A percentile compares a stretch with the other conserved stretches of the same genome.
Conservation (phyloP, 2,113 vertebrate genomes). For the Cyanocitta stelleri region DNA sequence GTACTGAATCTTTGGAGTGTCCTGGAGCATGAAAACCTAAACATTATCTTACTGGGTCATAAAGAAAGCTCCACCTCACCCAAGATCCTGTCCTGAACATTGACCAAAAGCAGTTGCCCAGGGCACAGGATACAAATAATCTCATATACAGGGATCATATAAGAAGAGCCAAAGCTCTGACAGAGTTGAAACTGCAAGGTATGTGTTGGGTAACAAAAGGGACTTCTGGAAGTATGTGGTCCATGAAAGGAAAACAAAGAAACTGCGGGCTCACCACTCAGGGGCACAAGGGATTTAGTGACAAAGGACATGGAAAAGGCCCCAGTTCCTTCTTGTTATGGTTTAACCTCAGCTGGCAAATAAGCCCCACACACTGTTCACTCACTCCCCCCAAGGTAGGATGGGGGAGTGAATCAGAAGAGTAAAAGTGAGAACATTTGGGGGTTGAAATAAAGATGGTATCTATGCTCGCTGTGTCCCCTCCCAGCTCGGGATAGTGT, state of each 20-base stretch:
- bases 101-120: not conserved
- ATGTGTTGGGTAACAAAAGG: not conserved
- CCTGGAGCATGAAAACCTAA: not conserved
- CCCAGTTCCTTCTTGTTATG: not conserved
- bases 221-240: not conserved
- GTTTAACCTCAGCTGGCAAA: not conserved
- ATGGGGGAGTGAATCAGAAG: not conserved
- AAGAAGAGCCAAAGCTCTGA: not conserved
- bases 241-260: not conserved
- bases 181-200: not conserved
- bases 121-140: not conserved
- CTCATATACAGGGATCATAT: not conserved
- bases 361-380: not conserved
- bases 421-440: not conserved
- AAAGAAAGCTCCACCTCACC: not conserved
- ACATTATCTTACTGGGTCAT: not conserved
- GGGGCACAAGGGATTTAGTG: not conserved
- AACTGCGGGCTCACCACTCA: not conserved
- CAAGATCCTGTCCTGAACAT: not conserved
- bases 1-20: not conserved
- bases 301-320: not conserved
- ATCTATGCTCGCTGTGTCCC: not conserved
- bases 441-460: not conserved
- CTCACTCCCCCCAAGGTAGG: too few species aligned
- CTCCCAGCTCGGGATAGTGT: not conserved